Conservation (phyloP, 2,797 vertebrate species). For the Pampus argenteus region DNA sequence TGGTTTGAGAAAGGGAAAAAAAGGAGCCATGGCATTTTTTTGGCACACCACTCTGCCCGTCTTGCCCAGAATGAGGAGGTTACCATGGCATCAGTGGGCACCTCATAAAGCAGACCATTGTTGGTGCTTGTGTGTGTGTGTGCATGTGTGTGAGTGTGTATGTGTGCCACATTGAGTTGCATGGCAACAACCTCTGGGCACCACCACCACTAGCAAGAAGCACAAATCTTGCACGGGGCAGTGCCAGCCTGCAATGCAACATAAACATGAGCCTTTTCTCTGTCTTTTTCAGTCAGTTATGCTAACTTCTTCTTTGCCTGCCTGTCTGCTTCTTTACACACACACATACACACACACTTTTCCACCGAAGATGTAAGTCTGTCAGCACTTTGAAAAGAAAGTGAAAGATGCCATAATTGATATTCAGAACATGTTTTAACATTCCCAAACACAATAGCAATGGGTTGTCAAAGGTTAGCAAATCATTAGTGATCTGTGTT, state of each 20-base stretch:
- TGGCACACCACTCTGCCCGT: slow-evolving; percentile 81
- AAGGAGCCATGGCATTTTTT: slow-evolving; percentile 85
- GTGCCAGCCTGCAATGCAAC: slow-evolving; percentile 66
- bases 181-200: slow-evolving; percentile 88
- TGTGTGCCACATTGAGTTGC: slow-evolving; percentile 79
- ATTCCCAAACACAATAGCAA: slow-evolving; percentile 40
- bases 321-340: slow-evolving; percentile 28
- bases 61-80: slow-evolving; percentile 87
- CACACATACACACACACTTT: slow-evolving; percentile 18
- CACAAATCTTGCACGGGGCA: slow-evolving; percentile 58
- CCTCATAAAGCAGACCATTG: slow-evolving; percentile 90
- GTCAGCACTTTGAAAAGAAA: slow-evolving; percentile 43
- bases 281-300: slow-evolving; percentile 26
- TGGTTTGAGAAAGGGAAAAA: slow-evolving; percentile 79
- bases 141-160: slow-evolving; percentile 38
- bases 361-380: slow-evolving; percentile 32
- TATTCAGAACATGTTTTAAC: slow-evolving; percentile 52
- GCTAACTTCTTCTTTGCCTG: slow-evolving; percentile 34
- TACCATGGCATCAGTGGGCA: slow-evolving; percentile 89
- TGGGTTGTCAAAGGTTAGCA: slow-evolving; percentile 42
- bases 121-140: slow-evolving; percentile 75
- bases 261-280: slow-evolving; percentile 52
- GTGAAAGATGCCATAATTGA: slow-evolving; percentile 41
- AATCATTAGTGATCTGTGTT: slow-evolving; percentile 34
- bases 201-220: slow-evolving; percentile 72